A percentile compares a stretch with the other conserved stretches of the same genome.
Evolutionary conservation across 2,888 invertebrate species (phyloP).

Genomic region (Campopleginae sp.): DNA sequence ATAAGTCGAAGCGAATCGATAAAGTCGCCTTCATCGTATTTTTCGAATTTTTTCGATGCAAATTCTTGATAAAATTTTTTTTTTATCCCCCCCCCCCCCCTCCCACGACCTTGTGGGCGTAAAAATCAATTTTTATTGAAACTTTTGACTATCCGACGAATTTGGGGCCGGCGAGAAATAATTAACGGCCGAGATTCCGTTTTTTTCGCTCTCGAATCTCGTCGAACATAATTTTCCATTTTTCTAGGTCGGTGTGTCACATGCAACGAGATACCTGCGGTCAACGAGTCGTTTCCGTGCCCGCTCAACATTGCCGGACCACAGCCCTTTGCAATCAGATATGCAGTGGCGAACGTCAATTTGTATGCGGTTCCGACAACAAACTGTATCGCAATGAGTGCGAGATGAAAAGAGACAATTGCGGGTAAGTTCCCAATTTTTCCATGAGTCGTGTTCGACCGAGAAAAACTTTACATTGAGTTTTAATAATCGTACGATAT

Average conservation of each 20-base stretch:
- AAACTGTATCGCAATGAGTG: slow-evolving; percentile 96
- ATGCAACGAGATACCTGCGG: slow-evolving; percentile 93
- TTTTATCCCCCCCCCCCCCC: no score
- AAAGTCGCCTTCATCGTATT: not conserved
- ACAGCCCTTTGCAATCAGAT: slow-evolving; percentile 93
- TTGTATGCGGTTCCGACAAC: slow-evolving; percentile 96
- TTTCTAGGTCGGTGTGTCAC: slow-evolving; percentile 91
- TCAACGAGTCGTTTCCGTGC: slow-evolving; percentile 93
- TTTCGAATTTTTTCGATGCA: not conserved
- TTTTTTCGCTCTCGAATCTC: slow-evolving; percentile 13
- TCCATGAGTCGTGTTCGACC: no score
- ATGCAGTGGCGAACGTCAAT: slow-evolving; percentile 90
- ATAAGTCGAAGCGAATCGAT: slow-evolving; percentile 33
- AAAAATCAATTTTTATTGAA: no score
- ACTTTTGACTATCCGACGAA: no score
- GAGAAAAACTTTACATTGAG: no score
- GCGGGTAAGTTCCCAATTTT: slow-evolving; percentile 89
- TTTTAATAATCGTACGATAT: no score
- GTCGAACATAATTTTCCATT: slow-evolving; percentile 27
- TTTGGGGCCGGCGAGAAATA: not conserved
- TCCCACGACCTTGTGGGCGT: no score
- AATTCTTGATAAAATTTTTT: no score
- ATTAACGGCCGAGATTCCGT: not conserved
- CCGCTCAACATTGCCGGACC: slow-evolving; percentile 93
- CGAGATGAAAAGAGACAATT: slow-evolving; percentile 95